phyloP scores from a whole-genome alignment of 2,113 vertebrate species.

The Aramus guarauna region DNA sequence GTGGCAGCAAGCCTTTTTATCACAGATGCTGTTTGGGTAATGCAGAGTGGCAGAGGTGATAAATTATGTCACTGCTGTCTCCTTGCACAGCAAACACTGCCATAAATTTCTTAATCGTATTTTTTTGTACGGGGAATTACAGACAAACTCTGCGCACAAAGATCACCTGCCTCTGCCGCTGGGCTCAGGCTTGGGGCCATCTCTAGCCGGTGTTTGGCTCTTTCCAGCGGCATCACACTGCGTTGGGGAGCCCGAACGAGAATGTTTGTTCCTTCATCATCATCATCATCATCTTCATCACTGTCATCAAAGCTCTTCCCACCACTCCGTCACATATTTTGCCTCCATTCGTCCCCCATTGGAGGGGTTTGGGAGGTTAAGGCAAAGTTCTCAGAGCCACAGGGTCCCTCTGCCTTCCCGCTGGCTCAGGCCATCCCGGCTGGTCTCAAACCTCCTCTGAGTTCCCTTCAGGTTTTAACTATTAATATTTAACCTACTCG shows the following conservation, averaged over 20 bases:
- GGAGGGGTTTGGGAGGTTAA: neutral
- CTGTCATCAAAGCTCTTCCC: neutral
- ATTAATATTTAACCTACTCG: neutral
- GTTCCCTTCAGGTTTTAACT: neutral
- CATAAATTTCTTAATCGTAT: accelerated
- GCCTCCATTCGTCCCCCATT: accelerated
- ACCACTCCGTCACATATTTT: neutral
- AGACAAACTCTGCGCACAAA: neutral
- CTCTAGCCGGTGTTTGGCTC: neutral
- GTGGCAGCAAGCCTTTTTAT: neutral
- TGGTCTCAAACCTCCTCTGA: accelerated
- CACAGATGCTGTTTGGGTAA: neutral
- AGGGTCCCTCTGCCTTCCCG: neutral
- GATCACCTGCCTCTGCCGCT: neutral
- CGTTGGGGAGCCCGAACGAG: neutral
- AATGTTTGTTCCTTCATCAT: neutral
- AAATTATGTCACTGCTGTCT: neutral
- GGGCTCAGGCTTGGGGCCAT: neutral
- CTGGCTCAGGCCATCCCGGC: neutral
- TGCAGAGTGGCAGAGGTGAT: neutral
- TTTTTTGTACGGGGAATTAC: neutral
- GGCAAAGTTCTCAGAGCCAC: neutral
- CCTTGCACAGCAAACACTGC: neutral
- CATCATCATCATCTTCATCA: too few relatives aligned
- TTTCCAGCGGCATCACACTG: accelerated